Percentiles rank a stretch among this genome's conserved stretches.
These are phyloP conservation scores for Tyto alba DNA, from an alignment of 2,113 vertebrate species.

Conservation along the genomic window DNA sequence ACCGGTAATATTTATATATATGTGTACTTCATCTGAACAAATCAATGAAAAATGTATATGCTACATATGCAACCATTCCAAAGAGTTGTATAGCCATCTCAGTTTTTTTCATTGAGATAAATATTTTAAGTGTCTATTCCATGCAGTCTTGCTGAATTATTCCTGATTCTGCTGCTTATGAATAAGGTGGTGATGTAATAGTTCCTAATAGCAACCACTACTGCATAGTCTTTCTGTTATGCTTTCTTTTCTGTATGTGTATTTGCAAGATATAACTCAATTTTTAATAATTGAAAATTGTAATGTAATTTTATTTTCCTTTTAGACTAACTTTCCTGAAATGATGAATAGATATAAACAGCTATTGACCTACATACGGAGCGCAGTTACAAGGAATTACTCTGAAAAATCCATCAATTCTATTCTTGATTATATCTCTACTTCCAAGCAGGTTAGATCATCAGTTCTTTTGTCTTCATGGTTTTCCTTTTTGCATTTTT, in stretches of 20 bases:
- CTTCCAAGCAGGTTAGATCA: conserved; percentile 94
- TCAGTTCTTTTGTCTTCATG: neutral
- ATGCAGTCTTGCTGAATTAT: neutral
- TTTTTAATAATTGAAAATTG: neutral
- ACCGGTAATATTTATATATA: neutral
- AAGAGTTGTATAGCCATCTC: neutral
- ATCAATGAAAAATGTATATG: neutral
- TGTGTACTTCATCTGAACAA: neutral
- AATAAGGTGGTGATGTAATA: neutral
- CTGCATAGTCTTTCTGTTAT: neutral
- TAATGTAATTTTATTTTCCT: neutral
- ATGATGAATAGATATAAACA: conserved; percentile 99
- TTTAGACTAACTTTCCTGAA: conserved; percentile 96
- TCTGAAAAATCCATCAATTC: conserved; percentile 99
- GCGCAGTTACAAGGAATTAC: conserved; percentile 98
- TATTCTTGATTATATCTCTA: conserved; percentile 99
- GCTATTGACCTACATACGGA: conserved; percentile 94
- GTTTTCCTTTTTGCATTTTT: neutral
- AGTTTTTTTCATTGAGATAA: neutral
- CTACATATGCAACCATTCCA: neutral
- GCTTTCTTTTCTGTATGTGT: neutral
- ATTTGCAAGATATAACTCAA: neutral
- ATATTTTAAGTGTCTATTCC: neutral
- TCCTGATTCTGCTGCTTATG: neutral
- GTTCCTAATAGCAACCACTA: neutral